Evolutionary conservation across 2,888 invertebrate species (phyloP).

Genomic region (Aphodius granarius): DNA sequence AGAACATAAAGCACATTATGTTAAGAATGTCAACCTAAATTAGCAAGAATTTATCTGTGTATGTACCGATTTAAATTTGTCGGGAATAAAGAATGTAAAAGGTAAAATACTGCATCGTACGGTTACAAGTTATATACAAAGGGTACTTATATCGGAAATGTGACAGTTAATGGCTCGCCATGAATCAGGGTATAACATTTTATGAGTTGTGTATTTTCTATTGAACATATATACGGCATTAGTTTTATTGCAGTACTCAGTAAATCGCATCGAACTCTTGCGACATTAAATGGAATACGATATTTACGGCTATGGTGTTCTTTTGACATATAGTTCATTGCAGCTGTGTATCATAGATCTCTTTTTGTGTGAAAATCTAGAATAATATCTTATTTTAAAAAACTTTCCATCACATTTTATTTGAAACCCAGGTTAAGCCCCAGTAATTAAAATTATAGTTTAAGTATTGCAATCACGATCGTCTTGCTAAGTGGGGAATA

Average conservation of each 20-base stretch:
- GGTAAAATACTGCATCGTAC: not conserved
- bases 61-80: not conserved
- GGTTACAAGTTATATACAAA: not conserved
- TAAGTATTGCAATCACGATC: not conserved
- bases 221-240: conserved; percentile 20
- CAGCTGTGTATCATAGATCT: not conserved
- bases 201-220: conserved; percentile 29
- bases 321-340: not conserved
- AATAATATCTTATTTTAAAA: too few relatives aligned
- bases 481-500: not conserved
- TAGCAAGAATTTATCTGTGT: not conserved
- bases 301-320: not conserved
- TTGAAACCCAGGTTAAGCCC: not conserved
- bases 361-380: not conserved
- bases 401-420: too few relatives aligned
- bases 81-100: not conserved
- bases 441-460: not conserved
- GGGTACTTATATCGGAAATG: conserved; percentile 8
- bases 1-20: too few relatives aligned
- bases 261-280: not conserved
- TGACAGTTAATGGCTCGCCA: conserved; percentile 19
- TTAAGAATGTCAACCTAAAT: not conserved
- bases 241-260: conserved; percentile 24
- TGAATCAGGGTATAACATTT: conserved; percentile 34
- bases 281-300: conserved; percentile 8